Base-by-base conservation (phyloP, 2,113 vertebrate species). In the Amblyornis subalaris region DNA sequence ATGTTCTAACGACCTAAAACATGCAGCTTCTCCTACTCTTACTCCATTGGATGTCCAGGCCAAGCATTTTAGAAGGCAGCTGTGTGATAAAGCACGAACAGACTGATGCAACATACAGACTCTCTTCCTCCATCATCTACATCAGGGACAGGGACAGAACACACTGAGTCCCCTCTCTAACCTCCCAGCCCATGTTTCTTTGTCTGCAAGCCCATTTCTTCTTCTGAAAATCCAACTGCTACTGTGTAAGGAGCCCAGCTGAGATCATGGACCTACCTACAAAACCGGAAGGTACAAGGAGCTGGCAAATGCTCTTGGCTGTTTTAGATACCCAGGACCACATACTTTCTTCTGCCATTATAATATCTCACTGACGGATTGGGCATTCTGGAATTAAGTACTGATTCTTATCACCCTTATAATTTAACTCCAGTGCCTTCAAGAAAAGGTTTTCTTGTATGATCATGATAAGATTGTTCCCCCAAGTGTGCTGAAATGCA, bases 91-190 rank as follows among this genome's bases (percentile, higher is more conserved):
- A 69, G n/a, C 22, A 60, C 31, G 29, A 76, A 53, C 38, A 51
- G 19, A 38, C 45, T 62, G 33, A 51, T 36, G 22, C 12, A 35
- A 28, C 13, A 5, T 3, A 1, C n/a, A 58, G 51, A 58, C n/a
- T 55, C 35, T 73, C 25, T 61, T 25, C 29, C 45, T 61, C 61
- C 47, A 29, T 50, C 61, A 55, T 17, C 20, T n/a, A 55, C 61
- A 61, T 45, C 38, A 73, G 24, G 66, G 14, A 28, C 1, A 0
- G 7, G 22, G 13, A 58, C 36, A 76, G 36, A 76, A 76, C 0
- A 0, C 0, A 0, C 17, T 19, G 6, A 55, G 24, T 6, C 28
- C 33, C 15, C 33, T 50, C 47, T 25, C 36, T 31, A 60, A 48
- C 14, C 16, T 25, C 38, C 12, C 21, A 28, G 29, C 7, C 15